Percentiles rank a stretch among this genome's conserved stretches.
Evolutionary conservation across 2,888 invertebrate species (phyloP).

Genomic region (Prosopocoilus inquinatus): DNA sequence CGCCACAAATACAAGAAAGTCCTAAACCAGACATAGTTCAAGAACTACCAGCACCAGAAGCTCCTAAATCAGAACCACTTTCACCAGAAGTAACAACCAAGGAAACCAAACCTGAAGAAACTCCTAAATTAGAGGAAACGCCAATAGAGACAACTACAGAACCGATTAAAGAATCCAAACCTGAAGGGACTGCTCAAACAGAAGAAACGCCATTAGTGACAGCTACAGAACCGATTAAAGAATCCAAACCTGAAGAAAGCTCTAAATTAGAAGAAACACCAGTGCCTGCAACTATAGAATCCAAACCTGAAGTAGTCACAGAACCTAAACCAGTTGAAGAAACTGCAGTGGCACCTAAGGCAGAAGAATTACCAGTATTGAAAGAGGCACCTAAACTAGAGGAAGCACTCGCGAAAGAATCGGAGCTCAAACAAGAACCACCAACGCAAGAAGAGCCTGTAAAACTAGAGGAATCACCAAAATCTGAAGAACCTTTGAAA

Average conservation of each 20-base stretch:
- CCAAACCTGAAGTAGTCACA: conserved; percentile 15
- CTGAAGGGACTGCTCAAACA: conserved; percentile 6
- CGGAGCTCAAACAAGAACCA: conserved; percentile 15
- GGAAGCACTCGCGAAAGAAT: not conserved
- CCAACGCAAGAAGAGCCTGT: conserved; percentile 23
- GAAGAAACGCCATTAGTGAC: conserved; percentile 26
- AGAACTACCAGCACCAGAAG: conserved; percentile 6
- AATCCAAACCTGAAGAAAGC: conserved; percentile 20
- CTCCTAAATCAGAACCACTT: conserved; percentile 9
- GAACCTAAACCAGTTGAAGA: conserved; percentile 19
- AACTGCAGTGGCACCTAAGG: conserved; percentile 31
- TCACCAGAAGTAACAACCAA: conserved; percentile 13
- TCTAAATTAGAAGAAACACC: conserved; percentile 23
- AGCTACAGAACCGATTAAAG: conserved; percentile 6
- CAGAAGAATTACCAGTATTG: conserved; percentile 23
- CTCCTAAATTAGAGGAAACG: conserved; percentile 11
- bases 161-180: not conserved
- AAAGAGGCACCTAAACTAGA: not conserved
- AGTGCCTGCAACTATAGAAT: conserved; percentile 4
- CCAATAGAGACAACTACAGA: conserved; percentile 11
- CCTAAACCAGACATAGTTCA: conserved; percentile 3
- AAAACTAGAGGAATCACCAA: not conserved
- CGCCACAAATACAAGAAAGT: conserved; percentile 1
- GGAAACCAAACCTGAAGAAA: conserved; percentile 13
- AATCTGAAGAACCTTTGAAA: conserved; percentile 12